Evolutionary conservation across 2,888 invertebrate species (phyloP).

Genomic region (Ectemnius cavifrons): DNA sequence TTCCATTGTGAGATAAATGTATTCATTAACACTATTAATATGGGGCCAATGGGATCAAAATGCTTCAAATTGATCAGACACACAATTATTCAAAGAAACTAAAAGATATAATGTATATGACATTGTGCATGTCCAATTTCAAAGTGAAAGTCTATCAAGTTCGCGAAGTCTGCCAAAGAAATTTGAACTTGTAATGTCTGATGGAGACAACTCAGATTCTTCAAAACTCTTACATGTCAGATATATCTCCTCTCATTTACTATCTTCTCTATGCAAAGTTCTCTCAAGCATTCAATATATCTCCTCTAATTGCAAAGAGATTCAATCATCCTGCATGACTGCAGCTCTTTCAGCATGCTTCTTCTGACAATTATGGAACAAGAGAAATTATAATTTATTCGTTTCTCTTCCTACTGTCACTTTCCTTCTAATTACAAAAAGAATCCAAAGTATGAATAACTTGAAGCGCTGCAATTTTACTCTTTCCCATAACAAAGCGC

Average conservation of each 20-base stretch:
- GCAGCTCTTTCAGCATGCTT: slow-evolving; percentile 40
- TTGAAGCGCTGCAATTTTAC: too few species aligned
- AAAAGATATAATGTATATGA: slow-evolving; percentile 23
- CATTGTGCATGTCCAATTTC: slow-evolving; percentile 37
- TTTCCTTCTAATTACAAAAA: neutral
- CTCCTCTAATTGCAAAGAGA: slow-evolving; percentile 20
- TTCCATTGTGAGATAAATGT: too few species aligned
- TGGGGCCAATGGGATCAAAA: too few species aligned
- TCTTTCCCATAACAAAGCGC: too few species aligned
- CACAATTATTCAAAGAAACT: neutral
- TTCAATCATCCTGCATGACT: slow-evolving; percentile 44
- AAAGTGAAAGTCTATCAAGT: slow-evolving; percentile 31
- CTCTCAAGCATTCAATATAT: slow-evolving; percentile 17
- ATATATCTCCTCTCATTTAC: slow-evolving; percentile 58
- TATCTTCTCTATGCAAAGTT: slow-evolving; percentile 22
- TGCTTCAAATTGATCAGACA: too few species aligned
- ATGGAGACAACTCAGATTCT: slow-evolving; percentile 37
- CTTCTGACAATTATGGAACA: slow-evolving; percentile 5
- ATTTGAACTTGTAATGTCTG: slow-evolving; percentile 18
- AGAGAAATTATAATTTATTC: too few species aligned
- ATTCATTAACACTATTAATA: too few species aligned
- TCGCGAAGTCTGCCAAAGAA: slow-evolving; percentile 26
- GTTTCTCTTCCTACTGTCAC: too few species aligned
- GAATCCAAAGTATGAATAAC: neutral
- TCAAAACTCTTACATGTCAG: slow-evolving; percentile 78